Evolutionary conservation across 1,140 invertebrate species (phyloP), one percentile per base, ranked within the genome.

Genomic region (Drosophila virilis): DNA sequence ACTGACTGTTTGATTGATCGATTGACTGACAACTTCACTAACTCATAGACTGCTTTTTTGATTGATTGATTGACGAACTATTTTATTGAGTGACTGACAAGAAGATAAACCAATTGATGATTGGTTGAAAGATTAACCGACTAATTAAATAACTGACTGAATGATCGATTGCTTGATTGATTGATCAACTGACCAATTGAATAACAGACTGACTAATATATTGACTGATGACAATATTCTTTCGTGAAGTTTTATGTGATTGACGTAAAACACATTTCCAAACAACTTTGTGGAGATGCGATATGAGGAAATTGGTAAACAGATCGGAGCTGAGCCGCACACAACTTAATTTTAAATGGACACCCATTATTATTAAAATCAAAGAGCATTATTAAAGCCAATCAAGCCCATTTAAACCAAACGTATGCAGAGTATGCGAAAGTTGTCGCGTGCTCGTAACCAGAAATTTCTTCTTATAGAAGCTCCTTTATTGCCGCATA

Each of bases 381-480:
- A 5, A 28, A 28, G 4, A 28, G 22, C 22, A 28, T 28, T 28
- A 8, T 51, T 6, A 33, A 8, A 13, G n/a, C 5, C n/a, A 5
- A 35, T n/a, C n/a, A 15, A 37, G 13, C 33, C 50, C 32, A 4
- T 52, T 8, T 35, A 9, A 28, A 15, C 32, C 8, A 6, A 8
- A 6, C 7, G 1, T 1, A 17, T 52, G n/a, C 28, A 52, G 32
- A 35, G 50, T 15, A 15, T 10, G 2, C 32, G 10, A 6, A 15
- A 13, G 5, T 7, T 13, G 50, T 52, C 46, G 45, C 50, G 64
- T 74, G 61, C 65, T 80, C 78, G 52, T 71, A 68, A 77, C 73
- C 57, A 67, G 73, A 64, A 77, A 76, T 80, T 66, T 80, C 57
- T 65, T 78, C 57, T 55, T 76, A 9, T 46, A n/a, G 10, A 37